Evolutionary conservation across 2,888 invertebrate genomes (phyloP).

Genomic region (Dasysyrphus albostriatus): DNA sequence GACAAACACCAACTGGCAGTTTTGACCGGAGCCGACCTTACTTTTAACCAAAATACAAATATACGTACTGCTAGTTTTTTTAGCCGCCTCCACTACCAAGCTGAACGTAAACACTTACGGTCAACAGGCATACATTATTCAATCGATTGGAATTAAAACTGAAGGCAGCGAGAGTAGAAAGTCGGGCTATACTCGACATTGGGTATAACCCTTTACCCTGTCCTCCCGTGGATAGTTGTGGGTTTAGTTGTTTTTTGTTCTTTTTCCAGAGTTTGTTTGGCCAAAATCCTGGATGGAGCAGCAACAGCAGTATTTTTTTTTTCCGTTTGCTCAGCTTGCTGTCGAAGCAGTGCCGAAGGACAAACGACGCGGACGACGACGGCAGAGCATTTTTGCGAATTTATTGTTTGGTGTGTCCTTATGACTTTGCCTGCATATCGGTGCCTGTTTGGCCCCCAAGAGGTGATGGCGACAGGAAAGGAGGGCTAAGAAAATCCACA

Average conservation of each 20-base stretch:
- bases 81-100: constrained; percentile 5
- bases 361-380: constrained; percentile 29
- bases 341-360: constrained; percentile 54
- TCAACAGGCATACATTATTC: constrained; percentile 74
- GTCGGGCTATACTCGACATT: constrained; percentile 27
- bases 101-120: constrained; percentile 64
- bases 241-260: constrained; percentile 4
- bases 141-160: constrained; percentile 74
- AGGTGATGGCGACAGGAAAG: constrained; percentile 17
- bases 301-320: constrained; percentile 19
- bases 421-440: constrained; percentile 44
- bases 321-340: constrained; percentile 35
- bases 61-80: constrained; percentile 27
- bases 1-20: constrained; percentile 72
- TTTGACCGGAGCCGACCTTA: constrained; percentile 53
- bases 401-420: constrained; percentile 68
- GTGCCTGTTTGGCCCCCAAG: constrained; percentile 3
- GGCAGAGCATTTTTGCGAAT: constrained; percentile 59
- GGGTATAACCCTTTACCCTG: constrained; percentile 62
- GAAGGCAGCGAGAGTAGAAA: constrained; percentile 51
- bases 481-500: constrained; percentile 58
- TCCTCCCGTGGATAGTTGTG: constrained; percentile 29
- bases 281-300: constrained; percentile 20
- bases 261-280: constrained; percentile 35
- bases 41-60: constrained; percentile 71